Conservation (phyloP, 2,888 invertebrate genomes). For the Habroteleia sp. region DNA sequence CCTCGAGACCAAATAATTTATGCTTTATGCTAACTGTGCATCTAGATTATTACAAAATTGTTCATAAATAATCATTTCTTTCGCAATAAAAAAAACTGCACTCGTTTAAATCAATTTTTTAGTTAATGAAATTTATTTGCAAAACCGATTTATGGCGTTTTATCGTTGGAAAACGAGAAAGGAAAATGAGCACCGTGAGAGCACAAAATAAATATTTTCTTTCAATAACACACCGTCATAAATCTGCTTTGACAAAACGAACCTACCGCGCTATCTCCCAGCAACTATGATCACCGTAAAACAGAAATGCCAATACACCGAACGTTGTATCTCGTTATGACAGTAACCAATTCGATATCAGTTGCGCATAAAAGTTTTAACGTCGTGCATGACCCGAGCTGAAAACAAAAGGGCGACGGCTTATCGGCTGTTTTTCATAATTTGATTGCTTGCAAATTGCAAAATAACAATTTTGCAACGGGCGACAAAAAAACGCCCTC, state of each 20-base stretch:
- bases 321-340: conserved; percentile 49
- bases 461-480: conserved; percentile 22
- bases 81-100: neutral
- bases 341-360: conserved; percentile 58
- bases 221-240: conserved; percentile 56
- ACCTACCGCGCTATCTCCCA: conserved; percentile 47
- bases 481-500: neutral
- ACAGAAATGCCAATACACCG: conserved; percentile 50
- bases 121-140: conserved; percentile 9
- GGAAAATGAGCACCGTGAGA: conserved; percentile 5
- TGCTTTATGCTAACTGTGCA: conserved; percentile 25
- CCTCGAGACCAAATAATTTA: conserved; percentile 25
- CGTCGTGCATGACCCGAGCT: neutral
- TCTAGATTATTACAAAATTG: conserved; percentile 5
- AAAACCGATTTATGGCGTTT: neutral
- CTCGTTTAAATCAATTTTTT: conserved; percentile 5
- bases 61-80: too few species aligned
- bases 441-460: conserved; percentile 20
- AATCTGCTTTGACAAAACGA: conserved; percentile 58
- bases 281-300: conserved; percentile 54
- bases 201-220: conserved; percentile 56
- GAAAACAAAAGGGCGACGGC: conserved; percentile 32
- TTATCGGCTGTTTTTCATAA: conserved; percentile 28
- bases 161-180: neutral
- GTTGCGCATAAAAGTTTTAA: conserved; percentile 47